Evolutionary conservation across 1,140 invertebrate species (phyloP).

Genomic region (Pseudomyrmex sp.): DNA sequence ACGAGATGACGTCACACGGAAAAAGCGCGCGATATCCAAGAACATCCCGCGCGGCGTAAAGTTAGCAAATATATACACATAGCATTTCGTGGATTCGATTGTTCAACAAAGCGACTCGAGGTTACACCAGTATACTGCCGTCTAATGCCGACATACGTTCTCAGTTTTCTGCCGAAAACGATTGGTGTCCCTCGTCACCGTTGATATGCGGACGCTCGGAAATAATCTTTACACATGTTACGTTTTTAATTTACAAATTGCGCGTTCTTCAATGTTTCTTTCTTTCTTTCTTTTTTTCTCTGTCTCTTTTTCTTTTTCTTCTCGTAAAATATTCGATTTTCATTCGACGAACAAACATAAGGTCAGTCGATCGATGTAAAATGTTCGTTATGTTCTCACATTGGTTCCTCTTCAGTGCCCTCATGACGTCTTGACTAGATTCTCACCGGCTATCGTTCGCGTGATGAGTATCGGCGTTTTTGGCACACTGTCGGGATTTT

Average conservation of each 20-base stretch:
- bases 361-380: conserved; percentile 1
- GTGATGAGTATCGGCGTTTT: conserved; percentile 84
- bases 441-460: conserved; percentile 80
- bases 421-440: conserved; percentile 83
- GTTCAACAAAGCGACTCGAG: conserved; percentile 24
- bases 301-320: background rate
- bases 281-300: no score
- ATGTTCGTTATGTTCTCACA: conserved; percentile 33
- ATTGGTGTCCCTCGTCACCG: background rate
- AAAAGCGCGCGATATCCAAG: background rate
- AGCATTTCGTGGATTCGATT: conserved; percentile 46
- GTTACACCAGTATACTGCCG: conserved; percentile 7
- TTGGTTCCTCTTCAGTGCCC: conserved; percentile 10
- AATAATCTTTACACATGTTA: conserved; percentile 24
- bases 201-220: background rate
- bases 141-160: conserved; percentile 7
- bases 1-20: background rate
- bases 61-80: conserved; percentile 61
- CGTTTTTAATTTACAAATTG: background rate
- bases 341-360: conserved; percentile 6
- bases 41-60: background rate
- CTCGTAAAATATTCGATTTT: background rate
- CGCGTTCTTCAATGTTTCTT: no score
- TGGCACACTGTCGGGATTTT: conserved; percentile 83
- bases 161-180: conserved; percentile 45